phyloP scores from a whole-genome alignment of 2,888 invertebrate genomes.

The Entomobrya multifasciata region DNA sequence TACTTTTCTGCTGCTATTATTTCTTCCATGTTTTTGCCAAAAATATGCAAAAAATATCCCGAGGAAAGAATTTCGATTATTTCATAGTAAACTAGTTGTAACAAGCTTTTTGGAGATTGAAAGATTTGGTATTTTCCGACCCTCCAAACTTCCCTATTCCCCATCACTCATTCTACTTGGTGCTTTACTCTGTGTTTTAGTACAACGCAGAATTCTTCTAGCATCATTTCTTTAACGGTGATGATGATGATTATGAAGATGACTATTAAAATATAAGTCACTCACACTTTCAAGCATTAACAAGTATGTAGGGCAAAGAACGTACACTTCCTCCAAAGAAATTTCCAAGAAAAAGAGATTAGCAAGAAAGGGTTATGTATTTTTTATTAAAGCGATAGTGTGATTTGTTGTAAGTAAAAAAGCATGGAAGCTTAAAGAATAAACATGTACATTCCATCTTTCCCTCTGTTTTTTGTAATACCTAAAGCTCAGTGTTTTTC shows the following conservation, averaged over 20 bases:
- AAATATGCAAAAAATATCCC: too few species aligned
- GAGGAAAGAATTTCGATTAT: too few species aligned
- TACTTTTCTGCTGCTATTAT: conserved; percentile 12
- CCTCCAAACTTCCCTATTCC: background rate
- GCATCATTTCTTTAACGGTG: background rate
- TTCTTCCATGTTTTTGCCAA: too few species aligned
- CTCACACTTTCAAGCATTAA: too few species aligned
- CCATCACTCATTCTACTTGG: background rate
- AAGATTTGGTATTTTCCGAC: background rate
- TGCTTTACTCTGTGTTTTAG: background rate
- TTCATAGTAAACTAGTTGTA: too few species aligned
- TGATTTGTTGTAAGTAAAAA: background rate
- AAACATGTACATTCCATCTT: too few species aligned
- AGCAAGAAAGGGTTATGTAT: background rate
- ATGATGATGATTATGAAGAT: conserved; percentile 7
- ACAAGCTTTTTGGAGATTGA: background rate
- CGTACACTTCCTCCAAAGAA: background rate
- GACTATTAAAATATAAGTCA: too few species aligned
- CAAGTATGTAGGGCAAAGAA: too few species aligned
- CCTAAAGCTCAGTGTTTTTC: too few species aligned
- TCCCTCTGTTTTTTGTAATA: too few species aligned
- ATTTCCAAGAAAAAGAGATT: conserved; percentile 45
- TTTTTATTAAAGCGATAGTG: background rate
- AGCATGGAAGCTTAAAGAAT: too few species aligned
- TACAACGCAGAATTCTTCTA: conserved; percentile 9